Evolutionary conservation across 2,797 vertebrate species (phyloP).

Genomic region (Gephyroberyx darwinii): DNA sequence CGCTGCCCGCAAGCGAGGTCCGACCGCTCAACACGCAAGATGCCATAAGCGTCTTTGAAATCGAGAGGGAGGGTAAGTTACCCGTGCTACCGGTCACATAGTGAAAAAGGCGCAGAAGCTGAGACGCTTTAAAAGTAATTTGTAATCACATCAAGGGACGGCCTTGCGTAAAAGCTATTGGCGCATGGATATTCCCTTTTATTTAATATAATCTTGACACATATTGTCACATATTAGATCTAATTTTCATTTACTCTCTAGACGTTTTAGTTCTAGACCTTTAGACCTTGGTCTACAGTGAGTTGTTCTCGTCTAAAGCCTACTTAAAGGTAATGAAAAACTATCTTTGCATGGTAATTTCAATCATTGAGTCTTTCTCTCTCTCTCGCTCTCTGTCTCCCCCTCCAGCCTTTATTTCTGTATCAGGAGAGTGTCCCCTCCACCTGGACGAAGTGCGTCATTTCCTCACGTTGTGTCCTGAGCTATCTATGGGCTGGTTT

Average conservation of each 20-base stretch:
- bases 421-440: slow-evolving; percentile 91
- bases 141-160: not conserved
- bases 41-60: slow-evolving; percentile 91
- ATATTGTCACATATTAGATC: no score
- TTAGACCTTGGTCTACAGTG: no score
- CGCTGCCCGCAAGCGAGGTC: slow-evolving; percentile 93
- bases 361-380: not conserved
- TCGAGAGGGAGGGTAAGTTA: slow-evolving; percentile 90
- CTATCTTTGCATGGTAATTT: slow-evolving; percentile 14
- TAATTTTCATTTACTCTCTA: not conserved
- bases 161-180: slow-evolving; percentile 23
- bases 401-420: slow-evolving; percentile 89
- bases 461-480: slow-evolving; percentile 93
- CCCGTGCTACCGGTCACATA: accelerated
- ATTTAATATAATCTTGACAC: not conserved
- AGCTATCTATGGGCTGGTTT: slow-evolving; percentile 96
- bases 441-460: slow-evolving; percentile 90
- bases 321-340: slow-evolving; percentile 50
- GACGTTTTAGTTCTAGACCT: not conserved
- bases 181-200: not conserved
- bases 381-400: slow-evolving; percentile 5
- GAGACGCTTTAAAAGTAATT: no score
- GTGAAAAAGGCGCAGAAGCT: no score
- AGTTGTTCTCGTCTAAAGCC: not conserved
- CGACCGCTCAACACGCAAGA: slow-evolving; percentile 91